Evolutionary conservation across 2,797 vertebrate species (phyloP).

Genomic region (Myotis pilosus): DNA sequence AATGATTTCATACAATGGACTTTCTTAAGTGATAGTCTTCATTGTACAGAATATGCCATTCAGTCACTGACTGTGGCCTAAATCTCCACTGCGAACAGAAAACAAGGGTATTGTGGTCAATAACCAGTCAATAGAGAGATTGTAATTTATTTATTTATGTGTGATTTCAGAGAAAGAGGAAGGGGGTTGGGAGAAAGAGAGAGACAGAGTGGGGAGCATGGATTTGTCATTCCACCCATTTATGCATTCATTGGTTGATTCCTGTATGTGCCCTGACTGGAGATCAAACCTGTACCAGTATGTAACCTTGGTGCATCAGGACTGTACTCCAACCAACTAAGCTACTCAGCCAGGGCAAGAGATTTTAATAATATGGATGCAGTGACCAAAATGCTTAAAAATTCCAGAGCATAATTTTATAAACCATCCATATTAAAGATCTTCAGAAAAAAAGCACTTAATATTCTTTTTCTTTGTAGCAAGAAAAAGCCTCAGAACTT

Average conservation of each 20-base stretch:
- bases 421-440: constrained; percentile 42
- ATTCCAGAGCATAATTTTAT: neutral
- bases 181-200: neutral
- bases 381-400: constrained; percentile 1
- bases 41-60: constrained; percentile 16
- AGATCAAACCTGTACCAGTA: neutral
- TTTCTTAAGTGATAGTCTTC: constrained; percentile 68
- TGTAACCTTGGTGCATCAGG: neutral
- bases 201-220: accelerated
- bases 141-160: neutral
- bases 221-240: neutral
- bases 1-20: constrained; percentile 72
- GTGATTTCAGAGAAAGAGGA: neutral
- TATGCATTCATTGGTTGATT: neutral
- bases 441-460: neutral
- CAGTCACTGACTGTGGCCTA: constrained; percentile 52
- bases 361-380: neutral
- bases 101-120: constrained; percentile 46
- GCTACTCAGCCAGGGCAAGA: neutral
- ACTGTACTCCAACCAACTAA: neutral
- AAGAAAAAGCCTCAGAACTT: constrained; percentile 35
- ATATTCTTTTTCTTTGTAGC: constrained; percentile 39
- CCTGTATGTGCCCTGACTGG: too few relatives aligned
- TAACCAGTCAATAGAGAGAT: neutral
- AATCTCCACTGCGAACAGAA: constrained; percentile 48